A percentile compares a stretch with the other conserved stretches of the same genome.
These are phyloP conservation scores for Steromphala cineraria DNA, from an alignment of 2,888 invertebrate species.

Conservation along the genomic window DNA sequence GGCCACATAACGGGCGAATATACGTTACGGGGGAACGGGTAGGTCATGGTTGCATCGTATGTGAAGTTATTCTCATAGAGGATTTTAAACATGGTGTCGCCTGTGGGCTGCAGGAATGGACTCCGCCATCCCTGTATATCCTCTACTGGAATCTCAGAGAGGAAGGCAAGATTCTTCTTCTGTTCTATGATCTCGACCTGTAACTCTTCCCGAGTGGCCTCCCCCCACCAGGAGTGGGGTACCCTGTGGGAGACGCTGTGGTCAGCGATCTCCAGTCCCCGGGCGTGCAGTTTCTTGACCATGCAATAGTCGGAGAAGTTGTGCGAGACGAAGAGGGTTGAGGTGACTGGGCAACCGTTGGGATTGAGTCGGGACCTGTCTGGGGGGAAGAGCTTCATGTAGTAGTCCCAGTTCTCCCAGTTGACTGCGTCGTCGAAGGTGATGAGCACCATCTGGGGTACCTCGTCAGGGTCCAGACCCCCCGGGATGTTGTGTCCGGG, in stretches of 20 bases:
- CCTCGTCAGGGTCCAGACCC: conserved; percentile 40
- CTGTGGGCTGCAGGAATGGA: conserved; percentile 64
- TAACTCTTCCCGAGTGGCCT: conserved; percentile 50
- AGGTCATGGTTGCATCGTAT: conserved; percentile 67
- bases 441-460: conserved; percentile 66
- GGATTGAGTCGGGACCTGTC: conserved; percentile 77
- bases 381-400: conserved; percentile 46
- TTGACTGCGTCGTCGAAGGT: conserved; percentile 69
- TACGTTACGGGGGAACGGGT: conserved; percentile 89
- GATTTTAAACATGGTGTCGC: conserved; percentile 87
- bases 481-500: conserved; percentile 47
- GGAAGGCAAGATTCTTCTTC: conserved; percentile 66
- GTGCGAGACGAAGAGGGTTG: conserved; percentile 98
- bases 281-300: conserved; percentile 69
- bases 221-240: conserved; percentile 81
- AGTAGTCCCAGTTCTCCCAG: conserved; percentile 50
- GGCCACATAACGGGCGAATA: conserved; percentile 93
- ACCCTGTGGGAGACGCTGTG: conserved; percentile 75
- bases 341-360: conserved; percentile 84
- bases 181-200: conserved; percentile 57
- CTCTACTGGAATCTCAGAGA: conserved; percentile 73
- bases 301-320: conserved; percentile 99
- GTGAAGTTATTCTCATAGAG: conserved; percentile 79
- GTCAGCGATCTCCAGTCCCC: conserved; percentile 62
- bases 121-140: conserved; percentile 67